Conservation (phyloP, 2,888 invertebrate genomes). For the Tineola bisselliella region DNA sequence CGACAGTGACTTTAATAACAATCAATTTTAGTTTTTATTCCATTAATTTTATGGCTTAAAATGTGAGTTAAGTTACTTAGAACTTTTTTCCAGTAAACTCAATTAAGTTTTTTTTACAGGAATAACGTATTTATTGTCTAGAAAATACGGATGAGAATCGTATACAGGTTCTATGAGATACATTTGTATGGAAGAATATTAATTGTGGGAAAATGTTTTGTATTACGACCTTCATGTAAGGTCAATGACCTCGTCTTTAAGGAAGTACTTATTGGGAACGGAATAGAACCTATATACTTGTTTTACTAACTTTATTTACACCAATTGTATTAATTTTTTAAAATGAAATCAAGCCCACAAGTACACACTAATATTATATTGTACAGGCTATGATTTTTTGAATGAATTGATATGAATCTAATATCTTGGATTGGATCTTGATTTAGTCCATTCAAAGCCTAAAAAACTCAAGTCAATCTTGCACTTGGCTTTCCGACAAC, state of each 20-base stretch:
- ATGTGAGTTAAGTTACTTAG: background rate
- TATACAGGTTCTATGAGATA: background rate
- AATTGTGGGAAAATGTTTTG: background rate
- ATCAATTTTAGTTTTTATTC: background rate
- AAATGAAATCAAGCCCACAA: too few species aligned
- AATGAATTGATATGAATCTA: too few species aligned
- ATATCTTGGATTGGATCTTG: too few species aligned
- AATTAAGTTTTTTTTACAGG: background rate
- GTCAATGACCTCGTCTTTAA: background rate
- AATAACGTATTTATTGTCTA: background rate
- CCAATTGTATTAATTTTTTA: too few species aligned
- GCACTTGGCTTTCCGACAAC: too few species aligned
- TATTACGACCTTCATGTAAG: background rate
- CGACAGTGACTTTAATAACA: background rate
- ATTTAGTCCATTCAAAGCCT: too few species aligned
- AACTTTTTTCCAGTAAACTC: background rate
- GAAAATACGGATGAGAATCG: background rate
- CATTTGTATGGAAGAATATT: background rate
- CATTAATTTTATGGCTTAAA: background rate
- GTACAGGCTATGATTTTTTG: too few species aligned
- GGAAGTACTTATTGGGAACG: too few species aligned
- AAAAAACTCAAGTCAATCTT: too few species aligned
- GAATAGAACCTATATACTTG: too few species aligned
- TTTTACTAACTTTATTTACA: too few species aligned
- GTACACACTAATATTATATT: too few species aligned